These are phyloP conservation scores for Cylindroiulus punctatus DNA, from an alignment of 2,888 invertebrate species.

Conservation along the genomic window DNA sequence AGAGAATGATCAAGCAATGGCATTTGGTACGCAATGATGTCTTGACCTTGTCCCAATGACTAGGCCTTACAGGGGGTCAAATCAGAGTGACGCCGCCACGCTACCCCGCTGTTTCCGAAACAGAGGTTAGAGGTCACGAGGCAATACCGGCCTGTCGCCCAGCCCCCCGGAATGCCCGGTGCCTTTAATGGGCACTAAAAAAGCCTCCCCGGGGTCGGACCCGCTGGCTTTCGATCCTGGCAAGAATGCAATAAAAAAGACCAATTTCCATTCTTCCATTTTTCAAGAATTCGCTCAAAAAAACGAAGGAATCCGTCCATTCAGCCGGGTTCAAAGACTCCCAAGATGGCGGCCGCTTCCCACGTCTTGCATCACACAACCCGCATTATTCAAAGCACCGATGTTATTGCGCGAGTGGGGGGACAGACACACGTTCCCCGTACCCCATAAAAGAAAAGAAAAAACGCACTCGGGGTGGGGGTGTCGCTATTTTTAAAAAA, in stretches of 20 bases:
- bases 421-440: neutral
- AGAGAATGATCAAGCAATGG: too few species aligned
- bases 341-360: neutral
- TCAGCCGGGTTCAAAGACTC: conserved; percentile 1
- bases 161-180: neutral
- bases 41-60: too few species aligned
- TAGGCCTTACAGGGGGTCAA: too few species aligned
- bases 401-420: neutral
- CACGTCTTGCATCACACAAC: neutral
- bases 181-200: neutral
- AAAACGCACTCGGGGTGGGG: conserved; percentile 10
- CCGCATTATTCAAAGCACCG: neutral
- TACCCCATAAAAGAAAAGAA: too few species aligned
- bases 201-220: neutral
- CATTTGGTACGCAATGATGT: too few species aligned
- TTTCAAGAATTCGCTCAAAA: neutral
- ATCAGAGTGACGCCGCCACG: neutral
- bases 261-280: conserved; percentile 6
- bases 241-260: neutral
- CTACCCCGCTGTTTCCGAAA: neutral
- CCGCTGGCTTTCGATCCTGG: neutral
- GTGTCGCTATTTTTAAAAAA: neutral
- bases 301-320: neutral
- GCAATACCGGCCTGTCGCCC: neutral
- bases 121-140: neutral